phyloP scores from a whole-genome alignment of 2,113 vertebrate genomes.

The Hemiprocne comata region DNA sequence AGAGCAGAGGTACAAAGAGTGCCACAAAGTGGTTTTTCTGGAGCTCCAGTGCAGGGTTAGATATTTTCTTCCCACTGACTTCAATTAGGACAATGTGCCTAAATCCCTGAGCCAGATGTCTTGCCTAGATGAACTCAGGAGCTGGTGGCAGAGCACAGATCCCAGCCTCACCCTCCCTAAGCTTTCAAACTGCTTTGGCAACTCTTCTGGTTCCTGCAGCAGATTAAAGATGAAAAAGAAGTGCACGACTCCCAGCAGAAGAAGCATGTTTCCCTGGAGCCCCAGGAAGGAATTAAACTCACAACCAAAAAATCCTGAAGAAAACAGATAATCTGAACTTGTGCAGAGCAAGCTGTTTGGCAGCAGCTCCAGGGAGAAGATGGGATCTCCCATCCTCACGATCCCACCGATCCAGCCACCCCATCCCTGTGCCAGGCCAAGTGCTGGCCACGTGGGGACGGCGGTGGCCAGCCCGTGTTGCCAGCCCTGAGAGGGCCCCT shows the following conservation, averaged over 20 bases:
- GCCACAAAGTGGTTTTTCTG: too few species aligned
- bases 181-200: not conserved
- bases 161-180: not conserved
- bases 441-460: not conserved
- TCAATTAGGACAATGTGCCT: not conserved
- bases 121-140: not conserved
- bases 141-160: not conserved
- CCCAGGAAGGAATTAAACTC: not conserved
- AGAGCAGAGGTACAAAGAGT: not conserved
- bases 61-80: not conserved
- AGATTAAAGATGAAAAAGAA: not conserved
- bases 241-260: not conserved
- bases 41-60: not conserved
- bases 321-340: not conserved
- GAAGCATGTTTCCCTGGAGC: not conserved
- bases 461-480: accelerated
- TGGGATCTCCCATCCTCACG: accelerated
- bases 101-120: not conserved
- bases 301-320: not conserved
- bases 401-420: not conserved
- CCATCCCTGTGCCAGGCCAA: accelerated
- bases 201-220: not conserved
- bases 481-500: not conserved
- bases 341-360: not conserved
- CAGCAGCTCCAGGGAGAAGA: not conserved